Base-by-base conservation (phyloP, 2,113 vertebrate genomes). In the human region DNA sequence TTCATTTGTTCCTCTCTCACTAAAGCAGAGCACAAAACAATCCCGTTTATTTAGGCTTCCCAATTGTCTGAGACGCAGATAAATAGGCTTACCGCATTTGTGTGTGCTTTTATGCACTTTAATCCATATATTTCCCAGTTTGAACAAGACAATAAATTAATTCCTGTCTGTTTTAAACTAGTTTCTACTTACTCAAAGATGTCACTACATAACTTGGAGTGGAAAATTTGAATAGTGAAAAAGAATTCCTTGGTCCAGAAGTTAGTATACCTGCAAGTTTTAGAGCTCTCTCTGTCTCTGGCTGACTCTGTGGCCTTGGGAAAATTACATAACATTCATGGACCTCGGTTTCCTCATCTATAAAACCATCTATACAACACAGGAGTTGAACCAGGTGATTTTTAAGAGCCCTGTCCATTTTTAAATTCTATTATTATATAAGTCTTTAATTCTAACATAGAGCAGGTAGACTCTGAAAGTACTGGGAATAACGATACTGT, bases 101-200 rank as follows among this genome's bases (percentile, higher is more conserved):
- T 96, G 90, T 96, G 97, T 70, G 85, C 86, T 97, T 97, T 98
- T 98, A 97, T 94, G 91, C 93, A 93, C 95, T 97, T 97, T 97
- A 97, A 97, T 97, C 98, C 97, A 98, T 98, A 96, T 81, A 97
- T 89, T 96, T 96, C 94, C 96, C 93, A 89, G 86, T 98, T 95
- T 96, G 97, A 98, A 97, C 96, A 98, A 96, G 97, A 97, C 92
- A 96, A 93, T 96, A 97, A 97, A 98, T 97, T 98, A 97, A 98
- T 94, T 97, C 92, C 97, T 97, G 97, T 97, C 95, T 95, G 91
- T 89, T 95, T 85, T 0, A 97, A 97, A 85, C 96, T 96, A 83
- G 97, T 95, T 97, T 96, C 88, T 82, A 97, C 95, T 97, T 97
- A 94, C 90, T 97, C 97, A 97, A 82, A 92, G 84, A 93, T 96